Evolutionary conservation across 2,888 invertebrate genomes (phyloP).

Genomic region (Rhingia rostrata): DNA sequence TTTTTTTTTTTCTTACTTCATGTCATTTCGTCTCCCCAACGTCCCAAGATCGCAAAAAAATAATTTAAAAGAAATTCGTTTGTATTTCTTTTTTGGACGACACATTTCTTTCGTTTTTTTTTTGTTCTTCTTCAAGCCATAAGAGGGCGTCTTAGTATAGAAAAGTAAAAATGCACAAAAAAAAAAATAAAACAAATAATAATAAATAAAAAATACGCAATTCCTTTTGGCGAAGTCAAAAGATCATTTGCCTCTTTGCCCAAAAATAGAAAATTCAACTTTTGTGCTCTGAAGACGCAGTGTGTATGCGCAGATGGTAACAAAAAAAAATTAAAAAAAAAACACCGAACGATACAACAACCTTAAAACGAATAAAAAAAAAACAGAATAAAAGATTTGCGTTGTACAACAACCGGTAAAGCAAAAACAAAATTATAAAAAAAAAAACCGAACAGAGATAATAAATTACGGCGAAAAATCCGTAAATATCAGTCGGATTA

Average conservation of each 20-base stretch:
- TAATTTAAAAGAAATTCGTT: constrained; percentile 6
- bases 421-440: constrained; percentile 23
- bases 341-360: constrained; percentile 42
- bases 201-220: constrained; percentile 24
- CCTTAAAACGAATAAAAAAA: constrained; percentile 40
- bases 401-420: constrained; percentile 34
- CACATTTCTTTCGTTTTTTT: neutral
- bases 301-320: constrained; percentile 32
- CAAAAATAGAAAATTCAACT: constrained; percentile 74
- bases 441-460: constrained; percentile 54
- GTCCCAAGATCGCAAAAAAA: constrained; percentile 14
- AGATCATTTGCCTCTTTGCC: constrained; percentile 73
- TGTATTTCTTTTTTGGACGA: neutral
- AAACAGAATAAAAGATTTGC: constrained; percentile 29
- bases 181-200: constrained; percentile 4
- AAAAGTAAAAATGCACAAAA: constrained; percentile 8
- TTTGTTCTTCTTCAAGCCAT: neutral
- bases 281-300: constrained; percentile 47
- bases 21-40: constrained; percentile 28
- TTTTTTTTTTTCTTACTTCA: neutral
- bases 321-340: constrained; percentile 29
- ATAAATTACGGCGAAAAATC: constrained; percentile 71
- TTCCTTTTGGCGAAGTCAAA: constrained; percentile 65
- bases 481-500: constrained; percentile 73
- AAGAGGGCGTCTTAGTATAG: constrained; percentile 31